Conservation (phyloP, 2,888 invertebrate genomes). For the Bellardia pandia region DNA sequence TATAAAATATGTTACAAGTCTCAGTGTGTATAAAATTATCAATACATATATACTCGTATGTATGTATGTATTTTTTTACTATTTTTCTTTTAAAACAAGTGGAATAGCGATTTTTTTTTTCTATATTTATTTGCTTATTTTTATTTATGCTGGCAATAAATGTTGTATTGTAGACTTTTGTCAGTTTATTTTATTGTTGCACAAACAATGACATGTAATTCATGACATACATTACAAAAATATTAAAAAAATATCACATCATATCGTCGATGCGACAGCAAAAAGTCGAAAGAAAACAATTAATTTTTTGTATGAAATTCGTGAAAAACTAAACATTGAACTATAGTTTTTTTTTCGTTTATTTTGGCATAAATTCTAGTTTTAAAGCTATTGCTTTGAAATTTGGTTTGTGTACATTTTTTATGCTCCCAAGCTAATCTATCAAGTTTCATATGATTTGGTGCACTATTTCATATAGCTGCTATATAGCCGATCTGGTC, state of each 20-base stretch:
- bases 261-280: neutral
- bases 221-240: slow-evolving; percentile 56
- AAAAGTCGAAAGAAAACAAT: no score
- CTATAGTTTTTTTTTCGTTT: no score
- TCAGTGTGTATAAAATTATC: neutral
- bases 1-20: neutral
- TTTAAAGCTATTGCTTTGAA: no score
- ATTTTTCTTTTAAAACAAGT: neutral
- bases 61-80: neutral
- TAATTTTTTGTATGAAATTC: no score
- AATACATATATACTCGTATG: neutral
- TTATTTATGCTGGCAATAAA: slow-evolving; percentile 48
- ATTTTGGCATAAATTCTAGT: no score
- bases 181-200: slow-evolving; percentile 3
- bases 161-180: neutral
- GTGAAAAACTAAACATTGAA: no score
- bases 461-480: no score
- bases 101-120: neutral
- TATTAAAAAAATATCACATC: neutral
- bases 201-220: slow-evolving; percentile 38
- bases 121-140: slow-evolving; percentile 28
- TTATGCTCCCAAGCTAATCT: no score
- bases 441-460: no score
- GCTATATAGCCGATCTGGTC: no score
- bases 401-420: no score